Conservation (phyloP, 1,140 invertebrate species). For the Drosophila chauvacae region DNA sequence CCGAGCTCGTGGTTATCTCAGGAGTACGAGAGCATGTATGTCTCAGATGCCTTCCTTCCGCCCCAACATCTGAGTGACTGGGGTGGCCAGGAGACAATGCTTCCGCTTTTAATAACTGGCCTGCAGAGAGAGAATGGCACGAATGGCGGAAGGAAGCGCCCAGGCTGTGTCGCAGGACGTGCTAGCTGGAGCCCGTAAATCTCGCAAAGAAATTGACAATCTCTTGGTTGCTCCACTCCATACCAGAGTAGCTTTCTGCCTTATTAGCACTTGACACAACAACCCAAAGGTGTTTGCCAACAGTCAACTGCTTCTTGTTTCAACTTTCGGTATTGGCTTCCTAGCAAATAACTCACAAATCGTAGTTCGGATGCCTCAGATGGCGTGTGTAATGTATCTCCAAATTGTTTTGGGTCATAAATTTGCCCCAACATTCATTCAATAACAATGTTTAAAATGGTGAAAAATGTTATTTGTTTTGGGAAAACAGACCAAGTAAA, state of each 20-base stretch:
- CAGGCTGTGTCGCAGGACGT: constrained; percentile 52
- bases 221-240: constrained; percentile 22
- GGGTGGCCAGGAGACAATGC: constrained; percentile 44
- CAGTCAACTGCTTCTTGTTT: constrained; percentile 8
- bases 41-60: constrained; percentile 30
- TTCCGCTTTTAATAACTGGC: constrained; percentile 71
- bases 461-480: constrained; percentile 18
- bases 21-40: constrained; percentile 3
- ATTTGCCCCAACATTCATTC: neutral
- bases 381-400: neutral
- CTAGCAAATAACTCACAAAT: neutral
- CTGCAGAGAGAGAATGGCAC: neutral
- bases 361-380: no score
- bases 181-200: constrained; percentile 52
- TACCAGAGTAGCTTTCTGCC: constrained; percentile 19
- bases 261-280: constrained; percentile 58
- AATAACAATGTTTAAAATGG: constrained; percentile 1
- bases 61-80: neutral
- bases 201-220: constrained; percentile 63
- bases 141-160: constrained; percentile 1
- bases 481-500: constrained; percentile 2
- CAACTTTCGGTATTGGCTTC: neutral
- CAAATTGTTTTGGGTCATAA: constrained; percentile 11
- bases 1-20: constrained; percentile 25
- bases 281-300: constrained; percentile 55